These are phyloP conservation scores for Tenodera sinensis DNA, from an alignment of 2,888 invertebrate species.

Conservation along the genomic window DNA sequence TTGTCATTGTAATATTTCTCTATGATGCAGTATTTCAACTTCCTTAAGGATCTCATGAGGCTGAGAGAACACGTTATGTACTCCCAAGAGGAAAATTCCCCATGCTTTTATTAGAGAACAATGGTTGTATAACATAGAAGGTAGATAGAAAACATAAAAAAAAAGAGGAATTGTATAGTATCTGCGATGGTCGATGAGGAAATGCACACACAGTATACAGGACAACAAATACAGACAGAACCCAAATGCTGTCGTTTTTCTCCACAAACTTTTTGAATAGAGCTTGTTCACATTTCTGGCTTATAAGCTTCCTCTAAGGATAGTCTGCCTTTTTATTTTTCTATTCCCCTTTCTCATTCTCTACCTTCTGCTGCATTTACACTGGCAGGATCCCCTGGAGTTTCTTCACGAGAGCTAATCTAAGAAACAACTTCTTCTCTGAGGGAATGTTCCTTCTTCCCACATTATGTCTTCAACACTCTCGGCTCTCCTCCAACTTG, in stretches of 20 bases:
- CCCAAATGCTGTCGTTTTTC: neutral
- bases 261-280: neutral
- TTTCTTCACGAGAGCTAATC: neutral
- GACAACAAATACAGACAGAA: too few relatives aligned
- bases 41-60: too few relatives aligned
- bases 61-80: too few relatives aligned
- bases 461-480: neutral
- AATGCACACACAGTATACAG: too few relatives aligned
- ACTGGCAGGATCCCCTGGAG: neutral
- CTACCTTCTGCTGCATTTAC: neutral
- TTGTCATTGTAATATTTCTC: too few relatives aligned
- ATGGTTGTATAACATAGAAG: too few relatives aligned
- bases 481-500: neutral
- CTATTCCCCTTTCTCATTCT: neutral
- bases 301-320: neutral
- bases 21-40: too few relatives aligned
- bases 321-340: neutral
- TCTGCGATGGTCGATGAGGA: too few relatives aligned
- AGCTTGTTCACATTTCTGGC: neutral
- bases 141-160: too few relatives aligned
- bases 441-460: neutral
- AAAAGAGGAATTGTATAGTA: too few relatives aligned
- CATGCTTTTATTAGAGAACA: too few relatives aligned
- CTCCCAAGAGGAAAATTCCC: too few relatives aligned
- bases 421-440: neutral